A percentile compares a stretch with the other conserved stretches of the same genome.
These are phyloP conservation scores for Ariopsis seemanni DNA, from an alignment of 2,113 vertebrate genomes.

Conservation along the genomic window DNA sequence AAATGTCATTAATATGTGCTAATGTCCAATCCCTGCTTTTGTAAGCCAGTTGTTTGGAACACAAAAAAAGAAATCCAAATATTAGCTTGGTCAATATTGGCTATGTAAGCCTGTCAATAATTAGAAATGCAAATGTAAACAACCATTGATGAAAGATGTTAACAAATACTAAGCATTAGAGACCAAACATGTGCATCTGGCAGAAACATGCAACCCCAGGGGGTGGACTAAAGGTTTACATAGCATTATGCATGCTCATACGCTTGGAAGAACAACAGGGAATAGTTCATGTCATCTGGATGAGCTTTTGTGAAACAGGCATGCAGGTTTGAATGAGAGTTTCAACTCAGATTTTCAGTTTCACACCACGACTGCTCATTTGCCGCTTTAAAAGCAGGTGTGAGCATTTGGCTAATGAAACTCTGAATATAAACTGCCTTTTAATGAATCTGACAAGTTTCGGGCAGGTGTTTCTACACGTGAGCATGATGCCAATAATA, in stretches of 20 bases:
- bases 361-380: neutral
- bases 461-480: slow-evolving; percentile 58
- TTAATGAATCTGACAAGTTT: slow-evolving; percentile 66
- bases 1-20: slow-evolving; percentile 69
- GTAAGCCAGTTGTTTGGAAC: slow-evolving; percentile 58
- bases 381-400: neutral
- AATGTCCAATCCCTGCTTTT: slow-evolving; percentile 66
- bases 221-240: slow-evolving; percentile 1
- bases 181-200: slow-evolving; percentile 33
- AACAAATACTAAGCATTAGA: slow-evolving; percentile 34
- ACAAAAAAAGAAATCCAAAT: slow-evolving; percentile 67
- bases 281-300: neutral
- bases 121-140: slow-evolving; percentile 69
- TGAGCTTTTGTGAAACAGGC: neutral
- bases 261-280: neutral
- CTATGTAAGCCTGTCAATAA: slow-evolving; percentile 62
- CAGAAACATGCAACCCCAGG: slow-evolving; percentile 15
- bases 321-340: neutral
- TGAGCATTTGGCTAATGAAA: slow-evolving; percentile 51
- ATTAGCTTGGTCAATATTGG: slow-evolving; percentile 75
- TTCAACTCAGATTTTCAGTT: neutral
- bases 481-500: slow-evolving; percentile 67
- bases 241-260: neutral
- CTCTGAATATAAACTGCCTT: slow-evolving; percentile 35
- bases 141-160: slow-evolving; percentile 53